Evolutionary conservation across 2,797 vertebrate species (phyloP).

Genomic region (Heterohyrax brucei): DNA sequence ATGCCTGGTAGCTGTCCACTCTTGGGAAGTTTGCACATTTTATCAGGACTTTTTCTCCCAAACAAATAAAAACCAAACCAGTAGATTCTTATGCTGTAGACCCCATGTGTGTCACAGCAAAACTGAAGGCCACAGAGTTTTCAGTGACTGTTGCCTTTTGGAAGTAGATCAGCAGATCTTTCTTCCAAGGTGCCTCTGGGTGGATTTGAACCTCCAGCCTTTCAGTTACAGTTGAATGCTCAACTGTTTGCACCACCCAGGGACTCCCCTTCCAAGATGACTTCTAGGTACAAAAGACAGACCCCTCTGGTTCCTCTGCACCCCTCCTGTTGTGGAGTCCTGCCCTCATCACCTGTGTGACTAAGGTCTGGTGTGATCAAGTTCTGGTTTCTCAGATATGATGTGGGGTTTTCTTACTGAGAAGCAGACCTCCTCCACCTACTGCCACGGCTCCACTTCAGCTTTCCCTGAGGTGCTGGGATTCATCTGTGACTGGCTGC

Average conservation of each 20-base stretch:
- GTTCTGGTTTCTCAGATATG: neutral
- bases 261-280: neutral
- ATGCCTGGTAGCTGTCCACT: too few species aligned
- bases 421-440: too few species aligned
- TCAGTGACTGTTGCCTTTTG: neutral
- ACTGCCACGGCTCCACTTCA: neutral
- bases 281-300: neutral
- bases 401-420: too few species aligned
- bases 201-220: neutral
- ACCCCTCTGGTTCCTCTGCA: too few species aligned
- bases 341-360: neutral
- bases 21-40: neutral
- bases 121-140: neutral
- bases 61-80: neutral
- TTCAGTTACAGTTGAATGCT: neutral
- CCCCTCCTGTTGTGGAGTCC: neutral
- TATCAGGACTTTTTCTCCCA: neutral
- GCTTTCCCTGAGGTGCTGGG: neutral
- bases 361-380: neutral
- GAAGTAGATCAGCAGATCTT: neutral
- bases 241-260: neutral
- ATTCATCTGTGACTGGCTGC: accelerated
- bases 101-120: neutral
- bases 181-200: neutral
- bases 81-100: neutral